Percentiles rank a stretch among this genome's conserved stretches.
Conservation (phyloP, 2,888 invertebrate genomes). For the Brenthis hecate region DNA sequence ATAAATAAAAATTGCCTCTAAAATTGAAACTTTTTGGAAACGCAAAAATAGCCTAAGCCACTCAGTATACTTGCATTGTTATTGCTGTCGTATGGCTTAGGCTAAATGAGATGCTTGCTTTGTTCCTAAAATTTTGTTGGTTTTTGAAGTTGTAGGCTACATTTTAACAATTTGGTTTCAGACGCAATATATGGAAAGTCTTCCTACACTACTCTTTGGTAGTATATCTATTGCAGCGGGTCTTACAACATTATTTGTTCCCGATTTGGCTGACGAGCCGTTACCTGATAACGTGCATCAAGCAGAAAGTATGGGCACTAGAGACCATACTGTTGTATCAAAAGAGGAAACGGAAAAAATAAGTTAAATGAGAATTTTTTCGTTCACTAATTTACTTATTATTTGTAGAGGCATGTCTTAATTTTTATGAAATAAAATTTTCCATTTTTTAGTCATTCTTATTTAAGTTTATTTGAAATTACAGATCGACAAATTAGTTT, state of each 20-base stretch:
- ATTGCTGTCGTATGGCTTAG: too few species aligned
- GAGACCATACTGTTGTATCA: not conserved
- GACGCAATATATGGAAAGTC: conserved; percentile 58
- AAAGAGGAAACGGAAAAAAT: not conserved
- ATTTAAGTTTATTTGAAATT: too few species aligned
- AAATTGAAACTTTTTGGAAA: too few species aligned
- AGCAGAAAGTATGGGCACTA: conserved; percentile 40
- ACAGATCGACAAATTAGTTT: too few species aligned
- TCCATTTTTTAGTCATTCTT: too few species aligned
- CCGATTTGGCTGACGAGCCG: conserved; percentile 63
- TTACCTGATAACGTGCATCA: conserved; percentile 60
- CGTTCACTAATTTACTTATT: too few species aligned
- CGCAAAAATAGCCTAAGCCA: too few species aligned
- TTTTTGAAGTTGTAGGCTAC: too few species aligned
- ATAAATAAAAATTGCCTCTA: too few species aligned
- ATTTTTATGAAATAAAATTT: too few species aligned
- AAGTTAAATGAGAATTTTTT: not conserved
- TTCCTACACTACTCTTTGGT: conserved; percentile 69
- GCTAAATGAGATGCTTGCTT: not conserved
- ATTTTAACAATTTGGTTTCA: conserved; percentile 41
- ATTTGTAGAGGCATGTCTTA: too few species aligned
- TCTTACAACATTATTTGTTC: conserved; percentile 58
- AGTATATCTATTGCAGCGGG: conserved; percentile 63
- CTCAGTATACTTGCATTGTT: too few species aligned
- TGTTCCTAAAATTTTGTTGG: not conserved